Conservation (phyloP, 1,140 invertebrate species). For the Cotesia glomerata region DNA sequence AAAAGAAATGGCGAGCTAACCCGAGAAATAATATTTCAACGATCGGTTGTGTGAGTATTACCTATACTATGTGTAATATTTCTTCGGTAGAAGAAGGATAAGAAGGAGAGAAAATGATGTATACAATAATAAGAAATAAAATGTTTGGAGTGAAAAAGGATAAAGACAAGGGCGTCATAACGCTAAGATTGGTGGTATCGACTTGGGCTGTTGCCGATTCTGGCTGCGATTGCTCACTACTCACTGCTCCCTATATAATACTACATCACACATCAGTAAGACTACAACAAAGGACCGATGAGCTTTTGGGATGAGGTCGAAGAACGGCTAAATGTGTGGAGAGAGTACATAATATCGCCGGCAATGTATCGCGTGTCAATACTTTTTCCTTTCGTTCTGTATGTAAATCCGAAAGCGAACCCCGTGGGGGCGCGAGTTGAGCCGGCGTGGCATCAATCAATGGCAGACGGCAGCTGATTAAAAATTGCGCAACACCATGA, state of each 20-base stretch:
- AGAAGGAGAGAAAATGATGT: slow-evolving; percentile 35
- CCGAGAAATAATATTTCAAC: slow-evolving; percentile 30
- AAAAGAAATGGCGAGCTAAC: neutral
- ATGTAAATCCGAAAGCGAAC: slow-evolving; percentile 54
- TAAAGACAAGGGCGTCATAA: slow-evolving; percentile 49
- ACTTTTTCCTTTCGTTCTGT: slow-evolving; percentile 57
- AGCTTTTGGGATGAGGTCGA: slow-evolving; percentile 8
- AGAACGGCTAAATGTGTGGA: slow-evolving; percentile 35
- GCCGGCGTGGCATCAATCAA: slow-evolving; percentile 56
- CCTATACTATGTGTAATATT: neutral
- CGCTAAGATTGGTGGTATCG: slow-evolving; percentile 41
- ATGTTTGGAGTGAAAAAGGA: slow-evolving; percentile 22
- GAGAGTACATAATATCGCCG: slow-evolving; percentile 37
- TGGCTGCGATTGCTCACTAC: no score
- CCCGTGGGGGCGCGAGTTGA: slow-evolving; percentile 49
- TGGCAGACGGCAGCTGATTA: slow-evolving; percentile 56
- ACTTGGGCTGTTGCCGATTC: neutral
- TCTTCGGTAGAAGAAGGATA: no score
- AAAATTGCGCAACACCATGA: slow-evolving; percentile 57
- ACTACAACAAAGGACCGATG: neutral
- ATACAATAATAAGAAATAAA: no score
- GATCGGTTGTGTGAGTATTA: slow-evolving; percentile 16
- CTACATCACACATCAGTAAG: no score
- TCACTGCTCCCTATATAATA: no score
- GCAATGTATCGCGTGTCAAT: slow-evolving; percentile 50